These are phyloP conservation scores for Carapus acus DNA, from an alignment of 2,797 vertebrate species.

Conservation along the genomic window DNA sequence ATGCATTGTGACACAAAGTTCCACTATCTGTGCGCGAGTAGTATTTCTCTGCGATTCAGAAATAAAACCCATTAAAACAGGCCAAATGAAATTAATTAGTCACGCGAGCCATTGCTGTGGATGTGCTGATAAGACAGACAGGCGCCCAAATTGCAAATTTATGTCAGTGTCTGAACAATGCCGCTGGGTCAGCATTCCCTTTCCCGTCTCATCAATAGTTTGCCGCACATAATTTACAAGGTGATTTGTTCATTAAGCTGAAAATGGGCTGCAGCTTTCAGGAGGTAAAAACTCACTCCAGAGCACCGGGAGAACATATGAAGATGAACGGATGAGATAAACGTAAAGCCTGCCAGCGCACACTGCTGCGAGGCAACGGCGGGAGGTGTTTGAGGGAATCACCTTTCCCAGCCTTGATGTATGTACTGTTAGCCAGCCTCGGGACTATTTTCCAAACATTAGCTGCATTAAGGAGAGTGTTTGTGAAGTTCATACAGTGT, in stretches of 20 bases:
- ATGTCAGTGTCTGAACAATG: slow-evolving; percentile 53
- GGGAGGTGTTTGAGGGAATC: no score
- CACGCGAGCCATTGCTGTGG: slow-evolving; percentile 44
- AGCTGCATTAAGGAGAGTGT: no score
- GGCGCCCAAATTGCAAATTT: slow-evolving; percentile 51
- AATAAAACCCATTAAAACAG: slow-evolving; percentile 13
- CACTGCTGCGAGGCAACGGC: no score
- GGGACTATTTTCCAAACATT: no score
- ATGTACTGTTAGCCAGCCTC: no score
- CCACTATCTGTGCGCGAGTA: no score
- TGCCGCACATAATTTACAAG: slow-evolving; percentile 56
- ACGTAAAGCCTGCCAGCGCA: slow-evolving; percentile 36
- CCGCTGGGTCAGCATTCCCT: slow-evolving; percentile 63
- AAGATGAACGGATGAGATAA: slow-evolving; percentile 50
- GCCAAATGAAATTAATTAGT: slow-evolving; percentile 58
- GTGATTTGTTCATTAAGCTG: slow-evolving; percentile 65
- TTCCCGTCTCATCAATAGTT: slow-evolving; percentile 66
- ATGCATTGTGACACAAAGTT: no score
- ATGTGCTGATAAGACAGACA: slow-evolving; percentile 54
- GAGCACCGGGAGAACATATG: slow-evolving; percentile 40
- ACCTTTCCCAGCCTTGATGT: no score
- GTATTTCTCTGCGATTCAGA: slow-evolving; percentile 34
- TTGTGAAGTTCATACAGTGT: no score
- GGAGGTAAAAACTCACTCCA: slow-evolving; percentile 53
- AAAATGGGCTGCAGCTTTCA: slow-evolving; percentile 51